Conservation (phyloP, 2,113 vertebrate species). For the Tapirus terrestris region DNA sequence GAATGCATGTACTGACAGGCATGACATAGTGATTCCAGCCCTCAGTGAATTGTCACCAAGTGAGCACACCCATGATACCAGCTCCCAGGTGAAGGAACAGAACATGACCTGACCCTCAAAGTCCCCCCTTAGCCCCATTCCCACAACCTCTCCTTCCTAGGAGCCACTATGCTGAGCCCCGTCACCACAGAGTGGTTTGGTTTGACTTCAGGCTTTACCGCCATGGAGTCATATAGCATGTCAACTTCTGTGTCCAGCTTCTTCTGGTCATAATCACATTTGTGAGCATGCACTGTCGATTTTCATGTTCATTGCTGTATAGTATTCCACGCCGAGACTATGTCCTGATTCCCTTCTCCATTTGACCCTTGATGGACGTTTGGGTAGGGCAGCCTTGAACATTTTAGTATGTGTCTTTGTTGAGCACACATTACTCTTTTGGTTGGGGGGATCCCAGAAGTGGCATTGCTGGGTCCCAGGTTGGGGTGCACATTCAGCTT, state of each 20-base stretch:
- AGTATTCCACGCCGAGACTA: neutral
- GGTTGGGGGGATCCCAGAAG: neutral
- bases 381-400: rapidly evolving
- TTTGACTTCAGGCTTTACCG: neutral
- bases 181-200: rapidly evolving
- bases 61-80: rapidly evolving
- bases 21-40: rapidly evolving
- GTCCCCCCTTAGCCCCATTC: neutral
- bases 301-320: neutral
- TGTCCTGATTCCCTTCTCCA: neutral
- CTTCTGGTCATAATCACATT: too few species aligned
- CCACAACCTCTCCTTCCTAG: neutral
- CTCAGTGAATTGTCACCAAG: rapidly evolving
- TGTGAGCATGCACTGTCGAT: neutral
- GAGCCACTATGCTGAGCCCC: too few species aligned
- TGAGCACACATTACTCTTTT: too few species aligned
- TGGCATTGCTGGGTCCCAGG: neutral
- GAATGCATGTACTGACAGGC: neutral
- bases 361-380: rapidly evolving
- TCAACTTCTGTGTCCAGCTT: neutral
- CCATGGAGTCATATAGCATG: rapidly evolving
- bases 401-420: neutral
- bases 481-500: rapidly evolving
- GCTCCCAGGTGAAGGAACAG: neutral
- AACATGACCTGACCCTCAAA: rapidly evolving